Evolutionary conservation across 1,140 invertebrate species (phyloP).

Genomic region (Scylla paramamosain): DNA sequence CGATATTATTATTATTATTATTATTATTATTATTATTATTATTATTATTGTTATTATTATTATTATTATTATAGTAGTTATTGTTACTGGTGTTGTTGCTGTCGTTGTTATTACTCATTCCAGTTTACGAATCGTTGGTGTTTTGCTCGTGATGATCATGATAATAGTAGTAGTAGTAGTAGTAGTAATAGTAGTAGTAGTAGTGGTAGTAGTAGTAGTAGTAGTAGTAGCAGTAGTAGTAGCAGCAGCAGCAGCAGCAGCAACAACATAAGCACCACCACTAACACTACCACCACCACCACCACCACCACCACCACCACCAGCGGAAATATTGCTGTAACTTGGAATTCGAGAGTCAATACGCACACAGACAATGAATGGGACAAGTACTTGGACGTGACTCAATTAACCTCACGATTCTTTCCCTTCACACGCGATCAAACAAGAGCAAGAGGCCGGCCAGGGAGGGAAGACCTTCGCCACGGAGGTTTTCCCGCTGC

Average conservation of each 20-base stretch:
- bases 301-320: too few species aligned
- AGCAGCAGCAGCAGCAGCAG: too few species aligned
- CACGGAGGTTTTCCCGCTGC: background rate
- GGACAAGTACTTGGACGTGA: background rate
- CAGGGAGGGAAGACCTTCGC: background rate
- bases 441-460: background rate
- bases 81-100: background rate
- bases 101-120: too few species aligned
- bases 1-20: background rate
- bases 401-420: background rate
- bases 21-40: conserved; percentile 26
- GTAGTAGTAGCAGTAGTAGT: background rate
- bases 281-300: too few species aligned
- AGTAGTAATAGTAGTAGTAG: background rate
- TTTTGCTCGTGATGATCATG: too few species aligned
- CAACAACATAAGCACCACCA: too few species aligned
- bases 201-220: background rate
- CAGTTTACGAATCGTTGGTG: too few species aligned
- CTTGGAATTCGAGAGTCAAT: background rate
- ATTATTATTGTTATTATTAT: conserved; percentile 23
- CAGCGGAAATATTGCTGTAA: too few species aligned
- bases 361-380: background rate
- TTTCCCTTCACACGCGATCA: background rate
- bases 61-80: background rate
- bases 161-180: background rate